A percentile compares a stretch with the other conserved stretches of the same genome.
These are phyloP conservation scores for Pangasius krempfi DNA, from an alignment of 2,797 vertebrate genomes.

Conservation along the genomic window DNA sequence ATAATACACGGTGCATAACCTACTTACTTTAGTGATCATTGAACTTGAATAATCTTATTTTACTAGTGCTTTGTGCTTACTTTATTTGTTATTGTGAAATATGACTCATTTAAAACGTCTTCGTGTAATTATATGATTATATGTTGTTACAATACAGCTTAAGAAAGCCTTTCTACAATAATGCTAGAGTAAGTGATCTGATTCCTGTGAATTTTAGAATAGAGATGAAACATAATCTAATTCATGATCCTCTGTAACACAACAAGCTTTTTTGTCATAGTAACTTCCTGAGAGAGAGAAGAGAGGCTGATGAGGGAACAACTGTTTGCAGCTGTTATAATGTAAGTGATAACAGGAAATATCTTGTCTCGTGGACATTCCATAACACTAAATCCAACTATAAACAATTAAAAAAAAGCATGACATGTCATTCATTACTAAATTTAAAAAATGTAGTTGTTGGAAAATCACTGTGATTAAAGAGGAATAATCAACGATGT, in stretches of 20 bases:
- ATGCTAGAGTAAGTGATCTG: not conserved
- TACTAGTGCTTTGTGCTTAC: not conserved
- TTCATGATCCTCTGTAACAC: not conserved
- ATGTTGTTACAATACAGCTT: not conserved
- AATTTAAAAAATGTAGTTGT: not conserved
- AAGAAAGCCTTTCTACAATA: not conserved
- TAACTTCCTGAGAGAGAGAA: not conserved
- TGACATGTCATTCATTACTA: not conserved
- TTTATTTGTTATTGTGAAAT: not conserved
- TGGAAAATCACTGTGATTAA: not conserved
- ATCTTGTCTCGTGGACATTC: not conserved
- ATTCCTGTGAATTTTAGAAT: not conserved
- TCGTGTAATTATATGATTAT: not conserved
- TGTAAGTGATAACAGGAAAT: not conserved
- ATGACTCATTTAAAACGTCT: not conserved
- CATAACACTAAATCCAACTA: not conserved
- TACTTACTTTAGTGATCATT: not conserved
- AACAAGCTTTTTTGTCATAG: not conserved
- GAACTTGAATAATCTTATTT: not conserved
- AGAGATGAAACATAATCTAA: not conserved
- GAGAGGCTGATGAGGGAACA: not conserved
- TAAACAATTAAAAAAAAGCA: not conserved
- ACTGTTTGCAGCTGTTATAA: constrained; percentile 3
- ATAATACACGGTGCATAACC: not conserved
- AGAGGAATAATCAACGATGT: not conserved